Base-by-base conservation (phyloP, 2,888 invertebrate genomes). In the Lingula anatina region DNA sequence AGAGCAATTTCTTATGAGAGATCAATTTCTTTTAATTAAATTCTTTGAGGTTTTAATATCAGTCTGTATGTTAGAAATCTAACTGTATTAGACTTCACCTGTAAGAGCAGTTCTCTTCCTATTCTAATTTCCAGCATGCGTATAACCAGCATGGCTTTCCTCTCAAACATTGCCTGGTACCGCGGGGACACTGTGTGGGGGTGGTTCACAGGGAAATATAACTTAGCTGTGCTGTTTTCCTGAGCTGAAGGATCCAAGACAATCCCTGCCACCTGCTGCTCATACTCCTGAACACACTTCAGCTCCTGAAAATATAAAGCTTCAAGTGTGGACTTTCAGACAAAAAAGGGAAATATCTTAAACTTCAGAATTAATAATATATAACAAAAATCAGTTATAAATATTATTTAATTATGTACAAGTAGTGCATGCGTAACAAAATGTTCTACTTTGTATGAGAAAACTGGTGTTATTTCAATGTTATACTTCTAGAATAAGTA, bases 51-150 rank as follows among this genome's bases (percentile, higher is more conserved):
- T 7, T 21, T 1, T 5, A 37, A 4, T 38, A 21, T 21, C 3
- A 31, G 5, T 23, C n/a, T 12, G 9, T 39, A 3, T 24, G 15
- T 35, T 31, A 15, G 9, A 31, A 7, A 31, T 31, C 15, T 12
- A 7, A n/a, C n/a, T n/a, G n/a, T n/a, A 21, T 23, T 21, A n/a
- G n/a, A n/a, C n/a, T 37, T 44, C 61, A 83, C 90, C 82, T 97
- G 95, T 15, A 97, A 82, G 1, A 97, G 81, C 7, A 96, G 79
- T 76, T 96, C 94, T 71, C 89, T 88, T 0, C 97, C 97, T 49
- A 99, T 93, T 45, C 95, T 83, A 71, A 93, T 90, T 73, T 97
- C 96, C 66, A 99, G 80, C 94, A 99, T 96, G 40, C 97, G 81
- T 56, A 99, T 86, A 1, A 96, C 89, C 31, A 99, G 81, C 75